These are phyloP conservation scores for Tragelaphus imberbis DNA, from an alignment of 2,113 vertebrate genomes.

Conservation along the genomic window DNA sequence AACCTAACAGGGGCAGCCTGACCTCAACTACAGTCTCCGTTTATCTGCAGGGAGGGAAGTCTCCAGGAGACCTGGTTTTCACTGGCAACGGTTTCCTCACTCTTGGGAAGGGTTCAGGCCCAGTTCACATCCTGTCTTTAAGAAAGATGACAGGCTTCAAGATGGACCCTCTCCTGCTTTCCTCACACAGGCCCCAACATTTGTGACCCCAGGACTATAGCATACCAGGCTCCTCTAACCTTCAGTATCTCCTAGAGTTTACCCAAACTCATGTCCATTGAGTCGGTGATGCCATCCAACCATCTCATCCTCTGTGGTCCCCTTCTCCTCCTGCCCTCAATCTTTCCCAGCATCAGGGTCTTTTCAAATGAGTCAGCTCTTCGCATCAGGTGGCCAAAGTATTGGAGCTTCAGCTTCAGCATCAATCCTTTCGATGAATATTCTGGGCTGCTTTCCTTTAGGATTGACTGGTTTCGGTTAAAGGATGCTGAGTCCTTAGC, in stretches of 20 bases:
- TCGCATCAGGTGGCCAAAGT: neutral
- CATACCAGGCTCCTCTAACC: neutral
- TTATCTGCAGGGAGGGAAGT: neutral
- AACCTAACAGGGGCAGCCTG: neutral
- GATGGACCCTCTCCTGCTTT: neutral
- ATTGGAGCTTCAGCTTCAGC: neutral
- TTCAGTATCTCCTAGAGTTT: neutral
- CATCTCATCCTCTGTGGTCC: neutral
- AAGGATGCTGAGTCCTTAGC: neutral
- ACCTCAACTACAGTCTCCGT: rapidly evolving
- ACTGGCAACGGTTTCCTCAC: neutral
- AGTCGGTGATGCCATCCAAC: neutral
- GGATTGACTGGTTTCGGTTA: neutral
- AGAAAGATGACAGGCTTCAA: neutral
- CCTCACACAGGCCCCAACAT: neutral
- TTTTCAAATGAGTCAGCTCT: neutral
- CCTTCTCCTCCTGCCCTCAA: neutral
- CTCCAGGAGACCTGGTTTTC: neutral
- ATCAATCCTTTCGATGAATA: neutral
- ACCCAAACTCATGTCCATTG: neutral
- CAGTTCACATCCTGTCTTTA: neutral
- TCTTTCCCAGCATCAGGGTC: neutral
- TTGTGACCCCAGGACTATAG: neutral
- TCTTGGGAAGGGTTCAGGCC: neutral
- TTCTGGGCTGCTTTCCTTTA: neutral